These are phyloP conservation scores for Euspilapteryx auroguttella DNA, from an alignment of 2,888 invertebrate species.

Conservation along the genomic window DNA sequence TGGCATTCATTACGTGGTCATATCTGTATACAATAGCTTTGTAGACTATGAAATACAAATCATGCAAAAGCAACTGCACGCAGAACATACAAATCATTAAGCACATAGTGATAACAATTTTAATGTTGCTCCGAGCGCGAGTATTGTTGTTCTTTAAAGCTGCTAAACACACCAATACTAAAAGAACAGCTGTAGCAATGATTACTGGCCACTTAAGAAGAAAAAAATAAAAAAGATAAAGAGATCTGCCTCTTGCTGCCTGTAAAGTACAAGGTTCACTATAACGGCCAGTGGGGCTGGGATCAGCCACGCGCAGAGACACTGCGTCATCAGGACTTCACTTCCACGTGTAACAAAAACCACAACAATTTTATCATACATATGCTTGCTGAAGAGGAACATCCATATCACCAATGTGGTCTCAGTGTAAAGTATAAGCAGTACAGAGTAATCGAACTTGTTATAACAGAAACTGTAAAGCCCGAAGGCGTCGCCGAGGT, in stretches of 20 bases:
- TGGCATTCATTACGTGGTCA: constrained; percentile 7
- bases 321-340: constrained; percentile 18
- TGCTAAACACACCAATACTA: constrained; percentile 23
- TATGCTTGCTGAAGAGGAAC: constrained; percentile 34
- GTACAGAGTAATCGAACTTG: constrained; percentile 13
- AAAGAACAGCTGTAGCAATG: constrained; percentile 21
- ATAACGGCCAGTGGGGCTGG: constrained; percentile 16
- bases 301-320: constrained; percentile 22
- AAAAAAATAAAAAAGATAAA: neutral
- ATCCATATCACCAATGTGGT: constrained; percentile 31
- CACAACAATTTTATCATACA: constrained; percentile 32
- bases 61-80: constrained; percentile 29
- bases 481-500: constrained; percentile 14
- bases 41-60: constrained; percentile 22
- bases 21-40: constrained; percentile 9
- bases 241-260: constrained; percentile 6
- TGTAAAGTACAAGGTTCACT: constrained; percentile 10
- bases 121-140: constrained; percentile 16
- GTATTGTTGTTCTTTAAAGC: constrained; percentile 20
- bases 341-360: constrained; percentile 17
- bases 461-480: constrained; percentile 7
- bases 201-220: constrained; percentile 35
- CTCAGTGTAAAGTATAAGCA: constrained; percentile 25
- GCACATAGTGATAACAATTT: constrained; percentile 28
- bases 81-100: constrained; percentile 32